phyloP scores from a whole-genome alignment of 2,113 vertebrate genomes.

The Hydropotes inermis region DNA sequence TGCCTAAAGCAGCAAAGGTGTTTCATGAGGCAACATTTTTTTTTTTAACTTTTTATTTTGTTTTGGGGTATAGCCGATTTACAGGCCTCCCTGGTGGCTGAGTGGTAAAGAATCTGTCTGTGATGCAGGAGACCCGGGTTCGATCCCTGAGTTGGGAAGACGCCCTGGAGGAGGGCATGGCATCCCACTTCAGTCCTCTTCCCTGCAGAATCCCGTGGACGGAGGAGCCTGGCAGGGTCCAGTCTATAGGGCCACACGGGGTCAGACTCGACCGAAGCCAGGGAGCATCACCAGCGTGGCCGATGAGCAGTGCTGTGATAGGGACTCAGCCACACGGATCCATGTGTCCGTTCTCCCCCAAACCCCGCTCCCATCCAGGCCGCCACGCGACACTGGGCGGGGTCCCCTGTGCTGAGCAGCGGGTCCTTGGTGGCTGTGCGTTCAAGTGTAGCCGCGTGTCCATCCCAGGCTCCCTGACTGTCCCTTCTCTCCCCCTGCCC shows the following conservation, averaged over 20 bases:
- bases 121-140: not conserved
- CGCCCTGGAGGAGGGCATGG: not conserved
- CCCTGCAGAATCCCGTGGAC: not conserved
- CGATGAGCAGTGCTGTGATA: not conserved
- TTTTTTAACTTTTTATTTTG: not conserved
- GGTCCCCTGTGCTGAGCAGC: not conserved
- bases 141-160: not conserved
- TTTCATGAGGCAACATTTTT: not conserved
- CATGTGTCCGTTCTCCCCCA: not conserved
- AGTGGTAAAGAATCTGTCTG: not conserved
- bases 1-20: not conserved
- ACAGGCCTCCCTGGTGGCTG: not conserved
- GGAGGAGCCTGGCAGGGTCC: not conserved
- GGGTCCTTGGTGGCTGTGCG: not conserved
- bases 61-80: accelerated
- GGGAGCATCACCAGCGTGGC: not conserved
- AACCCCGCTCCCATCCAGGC: not conserved
- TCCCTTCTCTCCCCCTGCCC: not conserved
- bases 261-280: accelerated
- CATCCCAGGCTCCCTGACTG: not conserved
- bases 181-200: not conserved
- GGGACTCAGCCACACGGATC: not conserved
- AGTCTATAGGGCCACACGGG: not conserved
- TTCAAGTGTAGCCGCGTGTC: not conserved
- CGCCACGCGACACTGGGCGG: not conserved